Evolutionary conservation across 64 coral and sea anemone genomes (phyloP).

Genomic region (Porites australiensis): DNA sequence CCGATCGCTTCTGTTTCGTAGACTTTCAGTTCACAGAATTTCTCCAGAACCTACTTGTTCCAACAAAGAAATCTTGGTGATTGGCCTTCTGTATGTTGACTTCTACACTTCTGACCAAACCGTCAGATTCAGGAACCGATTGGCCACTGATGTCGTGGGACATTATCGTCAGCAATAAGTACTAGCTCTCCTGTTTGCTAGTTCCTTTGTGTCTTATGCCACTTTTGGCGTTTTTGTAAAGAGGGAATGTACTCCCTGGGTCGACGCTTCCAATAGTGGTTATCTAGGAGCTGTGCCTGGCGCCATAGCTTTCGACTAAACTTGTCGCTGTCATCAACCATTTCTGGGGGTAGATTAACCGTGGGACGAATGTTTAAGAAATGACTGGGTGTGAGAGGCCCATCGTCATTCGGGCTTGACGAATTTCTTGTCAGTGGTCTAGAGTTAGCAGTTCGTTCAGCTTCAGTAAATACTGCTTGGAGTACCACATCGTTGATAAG

Average conservation of each 20-base stretch:
- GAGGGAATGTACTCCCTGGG: constrained; percentile 23
- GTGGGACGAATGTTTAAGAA: not conserved
- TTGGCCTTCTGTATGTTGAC: not conserved
- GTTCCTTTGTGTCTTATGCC: not conserved
- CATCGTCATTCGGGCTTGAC: not conserved
- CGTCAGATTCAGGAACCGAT: not conserved
- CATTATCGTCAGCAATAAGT: constrained; percentile 7
- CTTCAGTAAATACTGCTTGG: not conserved
- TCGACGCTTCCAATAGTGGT: constrained; percentile 10
- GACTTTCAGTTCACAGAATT: not conserved
- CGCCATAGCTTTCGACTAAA: constrained; percentile 21
- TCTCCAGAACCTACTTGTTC: not conserved
- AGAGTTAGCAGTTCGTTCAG: constrained; percentile 56
- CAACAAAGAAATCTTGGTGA: not conserved
- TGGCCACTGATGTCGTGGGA: not conserved
- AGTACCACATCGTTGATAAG: constrained; percentile 60
- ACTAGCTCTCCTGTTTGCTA: constrained; percentile 16
- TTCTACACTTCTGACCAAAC: not conserved
- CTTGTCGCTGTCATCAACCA: constrained; percentile 36
- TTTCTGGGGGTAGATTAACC: constrained; percentile 30
- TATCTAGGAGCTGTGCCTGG: no score
- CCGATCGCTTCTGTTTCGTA: not conserved
- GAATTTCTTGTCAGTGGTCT: constrained; percentile 59
- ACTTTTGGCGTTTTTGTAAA: not conserved
- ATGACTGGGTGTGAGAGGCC: no score